phyloP scores from a whole-genome alignment of 2,888 invertebrate species.

The Pachymerium ferrugineum region DNA sequence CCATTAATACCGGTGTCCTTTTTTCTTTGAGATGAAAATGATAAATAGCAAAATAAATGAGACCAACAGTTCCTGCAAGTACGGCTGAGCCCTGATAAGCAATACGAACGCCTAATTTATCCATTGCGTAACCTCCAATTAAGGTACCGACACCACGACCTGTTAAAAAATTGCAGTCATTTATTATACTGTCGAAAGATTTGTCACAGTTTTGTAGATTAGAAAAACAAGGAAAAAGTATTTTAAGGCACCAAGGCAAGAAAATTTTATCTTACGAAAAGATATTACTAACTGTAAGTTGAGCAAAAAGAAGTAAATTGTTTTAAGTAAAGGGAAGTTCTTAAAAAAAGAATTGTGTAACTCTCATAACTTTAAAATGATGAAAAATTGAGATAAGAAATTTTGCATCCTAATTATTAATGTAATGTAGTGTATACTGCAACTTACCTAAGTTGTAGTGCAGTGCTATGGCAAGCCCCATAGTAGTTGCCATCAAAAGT shows the following conservation, averaged over 20 bases:
- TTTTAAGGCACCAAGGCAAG: too few relatives aligned
- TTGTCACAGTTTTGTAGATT: too few relatives aligned
- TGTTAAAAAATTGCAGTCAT: slow-evolving; percentile 29
- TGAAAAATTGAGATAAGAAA: background rate
- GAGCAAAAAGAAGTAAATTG: too few relatives aligned
- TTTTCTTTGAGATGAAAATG: slow-evolving; percentile 36
- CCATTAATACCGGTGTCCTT: slow-evolving; percentile 34
- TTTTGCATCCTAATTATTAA: background rate
- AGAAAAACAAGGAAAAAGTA: background rate
- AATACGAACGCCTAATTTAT: slow-evolving; percentile 33
- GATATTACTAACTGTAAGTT: too few relatives aligned
- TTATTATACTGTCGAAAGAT: too few relatives aligned
- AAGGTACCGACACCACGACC: slow-evolving; percentile 36
- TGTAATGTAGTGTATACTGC: background rate
- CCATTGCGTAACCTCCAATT: slow-evolving; percentile 35
- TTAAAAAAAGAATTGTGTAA: too few relatives aligned
- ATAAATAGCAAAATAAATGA: slow-evolving; percentile 36
- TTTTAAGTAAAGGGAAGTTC: too few relatives aligned
- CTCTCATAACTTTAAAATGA: too few relatives aligned
- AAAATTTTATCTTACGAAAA: too few relatives aligned
- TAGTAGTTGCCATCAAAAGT: slow-evolving; percentile 34
- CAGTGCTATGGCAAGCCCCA: slow-evolving; percentile 32
- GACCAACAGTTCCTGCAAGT: slow-evolving; percentile 34
- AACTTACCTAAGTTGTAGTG: slow-evolving; percentile 35
- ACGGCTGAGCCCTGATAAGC: slow-evolving; percentile 34